Evolutionary conservation across 2,113 vertebrate species (phyloP), one percentile per base, ranked within the genome.

Genomic region (Ibidorhyncha struthersii): DNA sequence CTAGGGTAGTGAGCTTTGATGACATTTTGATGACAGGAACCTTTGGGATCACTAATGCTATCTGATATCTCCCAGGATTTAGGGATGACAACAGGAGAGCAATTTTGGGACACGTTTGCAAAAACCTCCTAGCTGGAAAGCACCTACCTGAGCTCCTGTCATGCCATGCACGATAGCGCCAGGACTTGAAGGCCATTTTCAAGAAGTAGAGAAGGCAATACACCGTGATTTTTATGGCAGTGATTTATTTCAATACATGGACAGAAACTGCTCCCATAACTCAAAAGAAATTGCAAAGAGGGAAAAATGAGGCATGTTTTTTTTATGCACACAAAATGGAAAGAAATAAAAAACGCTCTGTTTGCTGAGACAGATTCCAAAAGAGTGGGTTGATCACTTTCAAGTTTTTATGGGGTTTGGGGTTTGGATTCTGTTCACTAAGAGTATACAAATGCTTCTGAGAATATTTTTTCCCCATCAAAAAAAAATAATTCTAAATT

Each of bases 81-180:
- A 92, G 41, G 34, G 80, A 78, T 93, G 78, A 79, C 85, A 84
- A 1, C 3, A 45, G 66, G 7, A 56, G 26, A 40, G 40, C 23
- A 43, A 14, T 43, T 86, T 69, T 26, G 78, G 65, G 41, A 59
- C 56, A 63, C 55, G 80, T 66, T 96, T 65, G 23, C 32, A 91
- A 94, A 97, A 97, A 80, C 45, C 43, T 96, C 88, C 76, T 79
- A 22, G 47, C 65, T 96, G 41, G 12, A 89, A 92, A 97, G 70
- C 29, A 10, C 58, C 59, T 92, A 6, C 14, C 1, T 18, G 34
- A 79, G 91, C 59, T 95, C 65, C 83, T 18, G 12, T 74, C 63
- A 26, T 14, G 34, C 47, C 50, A 38, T 14, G 38, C n/a, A 8
- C 15, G 50, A 80, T 43, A 15, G 53, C 34, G 67, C 71, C 21